Percentiles rank a stretch among this genome's conserved stretches.
Conservation (phyloP, 2,113 vertebrate species). For the Pachyramphus minor region DNA sequence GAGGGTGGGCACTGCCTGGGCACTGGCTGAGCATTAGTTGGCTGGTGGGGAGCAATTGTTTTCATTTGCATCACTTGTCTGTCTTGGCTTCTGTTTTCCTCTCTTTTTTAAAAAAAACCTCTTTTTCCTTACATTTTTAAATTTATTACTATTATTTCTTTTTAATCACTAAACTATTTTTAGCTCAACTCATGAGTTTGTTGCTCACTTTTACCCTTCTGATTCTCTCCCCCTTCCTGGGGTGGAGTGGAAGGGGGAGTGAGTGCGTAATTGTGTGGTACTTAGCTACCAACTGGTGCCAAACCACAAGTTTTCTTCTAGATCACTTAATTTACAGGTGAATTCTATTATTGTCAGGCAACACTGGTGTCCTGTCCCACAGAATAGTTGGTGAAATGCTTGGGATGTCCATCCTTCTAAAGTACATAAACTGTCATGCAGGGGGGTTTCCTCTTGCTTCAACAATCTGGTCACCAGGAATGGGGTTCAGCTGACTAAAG, state of each 20-base stretch:
- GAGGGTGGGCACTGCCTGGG: fast-evolving
- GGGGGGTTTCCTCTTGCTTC: background rate
- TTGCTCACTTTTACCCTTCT: background rate
- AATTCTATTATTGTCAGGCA: background rate
- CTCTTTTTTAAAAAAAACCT: background rate
- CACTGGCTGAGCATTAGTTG: fast-evolving
- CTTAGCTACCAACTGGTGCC: fast-evolving
- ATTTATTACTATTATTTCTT: background rate
- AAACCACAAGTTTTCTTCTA: background rate
- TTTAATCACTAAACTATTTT: background rate
- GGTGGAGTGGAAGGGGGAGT: fast-evolving
- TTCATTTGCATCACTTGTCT: background rate
- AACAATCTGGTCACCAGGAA: background rate
- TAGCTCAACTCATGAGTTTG: background rate
- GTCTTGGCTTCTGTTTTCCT: background rate
- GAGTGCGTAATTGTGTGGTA: background rate
- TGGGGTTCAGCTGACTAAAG: background rate
- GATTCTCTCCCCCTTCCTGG: fast-evolving
- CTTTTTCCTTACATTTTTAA: background rate
- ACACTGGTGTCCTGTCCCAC: background rate
- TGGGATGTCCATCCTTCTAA: background rate
- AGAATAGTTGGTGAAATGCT: background rate
- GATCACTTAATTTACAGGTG: background rate
- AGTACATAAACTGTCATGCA: background rate
- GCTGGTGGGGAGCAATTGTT: background rate